Evolutionary conservation across 1,140 invertebrate species (phyloP).

Genomic region (Metopolophium dirhodum): DNA sequence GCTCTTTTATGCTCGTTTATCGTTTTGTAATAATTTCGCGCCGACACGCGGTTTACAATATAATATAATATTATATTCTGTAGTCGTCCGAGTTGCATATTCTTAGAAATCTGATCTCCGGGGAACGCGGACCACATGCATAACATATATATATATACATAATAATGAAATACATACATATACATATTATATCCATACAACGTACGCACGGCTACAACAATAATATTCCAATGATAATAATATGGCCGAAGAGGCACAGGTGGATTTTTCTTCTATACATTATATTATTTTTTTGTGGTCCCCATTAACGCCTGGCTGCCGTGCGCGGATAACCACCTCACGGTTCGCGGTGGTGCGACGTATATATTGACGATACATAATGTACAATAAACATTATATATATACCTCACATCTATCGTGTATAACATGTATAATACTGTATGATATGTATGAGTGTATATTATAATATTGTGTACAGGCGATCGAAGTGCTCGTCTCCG

Average conservation of each 20-base stretch:
- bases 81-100: not conserved
- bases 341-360: too few species aligned
- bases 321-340: not conserved
- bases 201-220: not conserved
- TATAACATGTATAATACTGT: too few species aligned
- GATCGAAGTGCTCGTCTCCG: not conserved
- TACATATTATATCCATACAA: not conserved
- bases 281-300: not conserved
- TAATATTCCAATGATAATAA: not conserved
- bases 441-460: too few species aligned
- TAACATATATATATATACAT: too few species aligned
- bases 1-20: not conserved
- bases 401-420: not conserved
- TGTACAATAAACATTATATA: not conserved
- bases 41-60: not conserved
- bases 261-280: not conserved
- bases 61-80: not conserved
- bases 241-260: not conserved
- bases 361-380: not conserved
- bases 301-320: not conserved
- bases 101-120: not conserved
- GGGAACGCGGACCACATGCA: not conserved
- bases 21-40: not conserved
- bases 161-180: not conserved
- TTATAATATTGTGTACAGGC: too few species aligned